Evolutionary conservation across 1,140 invertebrate genomes (phyloP).

Genomic region (Harlomillsia oculata): DNA sequence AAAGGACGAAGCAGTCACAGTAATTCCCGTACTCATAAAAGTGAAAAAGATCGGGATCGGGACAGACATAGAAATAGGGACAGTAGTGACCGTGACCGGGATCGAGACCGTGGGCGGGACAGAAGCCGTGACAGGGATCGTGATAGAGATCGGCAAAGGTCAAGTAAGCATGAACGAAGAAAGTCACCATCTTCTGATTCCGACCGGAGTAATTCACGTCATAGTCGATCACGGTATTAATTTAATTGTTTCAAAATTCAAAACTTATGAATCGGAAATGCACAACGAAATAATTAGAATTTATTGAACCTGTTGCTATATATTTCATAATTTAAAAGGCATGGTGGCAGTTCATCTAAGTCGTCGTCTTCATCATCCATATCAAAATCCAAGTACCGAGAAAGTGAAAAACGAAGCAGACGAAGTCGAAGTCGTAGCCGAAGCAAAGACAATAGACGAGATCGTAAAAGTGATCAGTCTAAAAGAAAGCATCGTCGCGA

Average conservation of each 20-base stretch:
- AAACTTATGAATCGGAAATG: not conserved
- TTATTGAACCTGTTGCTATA: not conserved
- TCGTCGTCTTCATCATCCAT: not conserved
- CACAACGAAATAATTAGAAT: not conserved
- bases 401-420: no score
- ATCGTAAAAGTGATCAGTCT: not conserved
- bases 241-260: not conserved
- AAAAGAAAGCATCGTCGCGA: not conserved
- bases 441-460: not conserved
- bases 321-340: not conserved
- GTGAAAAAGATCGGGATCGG: no score
- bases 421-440: not conserved
- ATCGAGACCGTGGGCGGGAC: not conserved
- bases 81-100: slow-evolving; percentile 2
- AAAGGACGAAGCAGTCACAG: no score
- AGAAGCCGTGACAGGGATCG: not conserved
- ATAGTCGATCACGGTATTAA: slow-evolving; percentile 7
- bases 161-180: not conserved
- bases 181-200: not conserved
- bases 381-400: not conserved
- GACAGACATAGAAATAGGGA: no score
- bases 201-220: not conserved
- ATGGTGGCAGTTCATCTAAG: not conserved
- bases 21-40: no score
- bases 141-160: slow-evolving; percentile 3